phyloP scores from a whole-genome alignment of 2,888 invertebrate genomes.

The Hemaris fuciformis region DNA sequence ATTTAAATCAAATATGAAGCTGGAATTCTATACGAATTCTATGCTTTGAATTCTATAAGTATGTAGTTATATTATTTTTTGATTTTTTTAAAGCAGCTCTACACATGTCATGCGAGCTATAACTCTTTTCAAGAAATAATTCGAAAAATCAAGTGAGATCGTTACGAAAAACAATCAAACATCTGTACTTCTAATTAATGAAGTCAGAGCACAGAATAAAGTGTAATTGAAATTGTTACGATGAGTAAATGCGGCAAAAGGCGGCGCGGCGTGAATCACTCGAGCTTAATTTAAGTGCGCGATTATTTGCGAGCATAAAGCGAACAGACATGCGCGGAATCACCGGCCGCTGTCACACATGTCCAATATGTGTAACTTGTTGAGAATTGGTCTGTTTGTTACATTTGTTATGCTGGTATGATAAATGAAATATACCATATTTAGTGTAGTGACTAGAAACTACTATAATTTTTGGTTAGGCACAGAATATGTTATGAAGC shows the following conservation, averaged over 20 bases:
- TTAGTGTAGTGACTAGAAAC: no score
- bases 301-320: conserved; percentile 1
- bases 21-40: no score
- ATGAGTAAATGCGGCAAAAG: background rate
- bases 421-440: no score
- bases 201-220: background rate
- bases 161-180: background rate
- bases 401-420: no score
- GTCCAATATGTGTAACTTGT: background rate
- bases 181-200: background rate
- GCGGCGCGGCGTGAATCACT: background rate
- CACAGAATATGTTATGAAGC: no score
- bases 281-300: background rate
- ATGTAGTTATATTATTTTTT: no score
- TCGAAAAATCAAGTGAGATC: background rate
- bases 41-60: no score
- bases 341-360: background rate
- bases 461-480: no score
- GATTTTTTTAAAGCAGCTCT: no score
- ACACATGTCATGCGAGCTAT: no score
- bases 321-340: background rate
- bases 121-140: no score
- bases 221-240: background rate
- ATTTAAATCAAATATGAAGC: no score
- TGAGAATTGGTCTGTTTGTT: background rate